Evolutionary conservation across 2,797 vertebrate genomes (phyloP), one percentile per base, ranked within the genome.

Genomic region (Florisuga fusca): DNA sequence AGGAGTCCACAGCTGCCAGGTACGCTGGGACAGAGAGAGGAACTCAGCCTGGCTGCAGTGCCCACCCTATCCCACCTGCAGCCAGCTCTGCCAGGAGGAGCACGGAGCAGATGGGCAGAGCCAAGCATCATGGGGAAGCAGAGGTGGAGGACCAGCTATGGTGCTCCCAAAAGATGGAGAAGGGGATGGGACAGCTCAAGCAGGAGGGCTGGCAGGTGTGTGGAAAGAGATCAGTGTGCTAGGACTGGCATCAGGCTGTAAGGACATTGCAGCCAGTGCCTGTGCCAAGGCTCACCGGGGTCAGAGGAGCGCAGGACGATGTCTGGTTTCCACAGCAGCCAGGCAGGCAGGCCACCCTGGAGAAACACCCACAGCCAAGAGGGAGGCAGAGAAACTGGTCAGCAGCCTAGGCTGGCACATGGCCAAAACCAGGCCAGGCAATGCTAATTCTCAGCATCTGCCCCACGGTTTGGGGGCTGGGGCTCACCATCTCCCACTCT

Each of bases 401-500:
- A 54, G 57, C 59, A 74, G 34, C n/a, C 43, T 1, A 0, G 43
- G 25, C 41, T 48, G 31, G 31, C 61, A 48, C 38, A 74, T 36
- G 76, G 77, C 45, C 1, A 1, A 75, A 67, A 71, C 12, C 1
- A 2, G 0, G 36, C 46, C 71, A 29, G 54, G 1, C 62, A 69
- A 2, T 10, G 33, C 59, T 22, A 21, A 8, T 4, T 22, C 23
- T 54, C 1, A 46, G 46, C 46, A 6, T 0, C 16, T 63, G 46
- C 13, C 51, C 54, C 8, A 0, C 0, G 2, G 67, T 45, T 33
- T 38, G 27, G 59, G 26, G 10, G 96, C 34, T 38, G 27, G 59
- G 26, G 10, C 96, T 98, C 95, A 99, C 99, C 99, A 99, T 99
- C 92, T 99, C 99, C 99, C 99, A 99, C 90, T 99, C 99, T 0